These are phyloP conservation scores for Drosophila melanogaster DNA, from an alignment of 1,140 invertebrate genomes.

Conservation along the genomic window DNA sequence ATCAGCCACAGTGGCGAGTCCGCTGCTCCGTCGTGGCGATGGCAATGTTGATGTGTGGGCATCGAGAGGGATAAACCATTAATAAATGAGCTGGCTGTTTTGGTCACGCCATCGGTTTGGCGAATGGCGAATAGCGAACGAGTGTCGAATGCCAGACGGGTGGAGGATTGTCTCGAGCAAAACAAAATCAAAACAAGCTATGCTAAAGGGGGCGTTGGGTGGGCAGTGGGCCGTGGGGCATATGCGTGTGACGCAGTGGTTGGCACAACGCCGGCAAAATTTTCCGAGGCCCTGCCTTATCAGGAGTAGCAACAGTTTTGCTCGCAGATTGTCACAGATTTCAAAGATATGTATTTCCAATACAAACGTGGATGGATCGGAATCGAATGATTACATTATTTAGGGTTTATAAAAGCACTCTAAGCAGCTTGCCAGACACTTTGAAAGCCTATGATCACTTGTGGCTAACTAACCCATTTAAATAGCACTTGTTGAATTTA, in stretches of 20 bases:
- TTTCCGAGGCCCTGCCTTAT: slow-evolving; percentile 2
- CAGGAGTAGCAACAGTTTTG: background rate
- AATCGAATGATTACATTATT: too few relatives aligned
- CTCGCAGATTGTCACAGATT: slow-evolving; percentile 2
- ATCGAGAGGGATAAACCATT: slow-evolving; percentile 15
- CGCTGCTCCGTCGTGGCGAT: slow-evolving; percentile 34
- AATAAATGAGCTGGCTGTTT: slow-evolving; percentile 29
- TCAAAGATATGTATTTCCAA: background rate
- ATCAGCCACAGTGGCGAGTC: slow-evolving; percentile 85
- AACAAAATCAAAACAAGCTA: slow-evolving; percentile 51
- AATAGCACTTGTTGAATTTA: slow-evolving; percentile 1
- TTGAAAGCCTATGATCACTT: background rate
- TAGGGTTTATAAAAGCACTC: too few relatives aligned
- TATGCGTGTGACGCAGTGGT: slow-evolving; percentile 64
- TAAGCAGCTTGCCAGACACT: too few relatives aligned
- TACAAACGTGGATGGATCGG: too few relatives aligned
- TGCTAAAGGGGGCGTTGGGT: slow-evolving; percentile 6
- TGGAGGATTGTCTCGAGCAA: slow-evolving; percentile 63
- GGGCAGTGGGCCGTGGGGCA: background rate
- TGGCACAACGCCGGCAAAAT: slow-evolving; percentile 42
- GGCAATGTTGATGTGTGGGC: slow-evolving; percentile 4
- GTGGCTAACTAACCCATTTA: background rate
- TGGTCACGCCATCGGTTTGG: slow-evolving; percentile 63
- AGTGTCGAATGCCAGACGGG: slow-evolving; percentile 16
- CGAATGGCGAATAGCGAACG: slow-evolving; percentile 20